phyloP scores from a whole-genome alignment of 1,140 invertebrate species.

The Zaprionus taronus region DNA sequence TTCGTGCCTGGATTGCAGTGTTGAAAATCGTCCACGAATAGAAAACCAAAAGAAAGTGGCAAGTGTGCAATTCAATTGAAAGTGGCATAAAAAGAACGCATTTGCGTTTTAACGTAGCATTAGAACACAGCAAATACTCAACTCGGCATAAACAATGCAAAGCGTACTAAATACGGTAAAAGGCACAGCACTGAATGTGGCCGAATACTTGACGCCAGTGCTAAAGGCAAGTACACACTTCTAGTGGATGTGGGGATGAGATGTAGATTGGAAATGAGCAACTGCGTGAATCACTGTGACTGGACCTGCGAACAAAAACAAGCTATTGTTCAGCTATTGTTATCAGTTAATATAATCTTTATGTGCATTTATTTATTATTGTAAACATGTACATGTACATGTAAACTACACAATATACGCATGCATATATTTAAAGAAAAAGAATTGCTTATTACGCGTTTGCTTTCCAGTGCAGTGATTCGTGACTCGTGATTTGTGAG shows the following conservation, averaged over 20 bases:
- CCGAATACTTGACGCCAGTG: slow-evolving; percentile 98
- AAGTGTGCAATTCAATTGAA: slow-evolving; percentile 44
- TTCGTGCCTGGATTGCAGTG: slow-evolving; percentile 4
- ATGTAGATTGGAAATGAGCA: slow-evolving; percentile 28
- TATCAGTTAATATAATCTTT: not conserved
- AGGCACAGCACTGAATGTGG: slow-evolving; percentile 96
- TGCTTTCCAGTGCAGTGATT: slow-evolving; percentile 3
- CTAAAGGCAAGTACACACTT: slow-evolving; percentile 89
- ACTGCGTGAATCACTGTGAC: not conserved
- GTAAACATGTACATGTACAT: not conserved
- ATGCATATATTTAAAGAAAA: not conserved
- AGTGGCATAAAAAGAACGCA: slow-evolving; percentile 27
- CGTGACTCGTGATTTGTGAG: slow-evolving; percentile 20
- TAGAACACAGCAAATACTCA: slow-evolving; percentile 56
- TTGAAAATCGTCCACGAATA: slow-evolving; percentile 14
- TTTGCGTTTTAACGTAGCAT: slow-evolving; percentile 21
- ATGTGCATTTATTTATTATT: slow-evolving; percentile 1
- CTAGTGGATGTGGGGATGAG: slow-evolving; percentile 10
- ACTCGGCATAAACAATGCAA: slow-evolving; percentile 89
- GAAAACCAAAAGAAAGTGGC: slow-evolving; percentile 31
- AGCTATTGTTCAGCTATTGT: not conserved
- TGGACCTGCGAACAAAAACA: slow-evolving; percentile 9
- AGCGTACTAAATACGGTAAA: slow-evolving; percentile 98
- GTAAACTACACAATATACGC: not conserved
- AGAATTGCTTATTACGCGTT: slow-evolving; percentile 13